Evolutionary conservation across 2,113 vertebrate genomes (phyloP).

Genomic region (Petrocephalus zakoni): DNA sequence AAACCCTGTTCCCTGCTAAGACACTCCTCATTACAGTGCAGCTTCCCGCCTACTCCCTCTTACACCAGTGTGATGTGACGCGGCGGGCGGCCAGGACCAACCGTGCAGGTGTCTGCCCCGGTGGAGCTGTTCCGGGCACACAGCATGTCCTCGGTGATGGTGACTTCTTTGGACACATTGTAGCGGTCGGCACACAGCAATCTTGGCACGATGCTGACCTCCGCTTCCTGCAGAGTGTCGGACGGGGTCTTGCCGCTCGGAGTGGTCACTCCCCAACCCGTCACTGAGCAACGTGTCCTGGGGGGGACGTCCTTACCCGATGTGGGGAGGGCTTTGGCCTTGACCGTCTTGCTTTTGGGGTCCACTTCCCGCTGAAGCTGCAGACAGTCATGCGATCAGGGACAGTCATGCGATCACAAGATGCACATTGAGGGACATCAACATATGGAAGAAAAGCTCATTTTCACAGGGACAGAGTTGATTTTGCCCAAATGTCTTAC

Average conservation of each 20-base stretch:
- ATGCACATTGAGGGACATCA: neutral
- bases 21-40: neutral
- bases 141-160: slow-evolving; percentile 39
- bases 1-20: neutral
- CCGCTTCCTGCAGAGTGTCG: slow-evolving; percentile 31
- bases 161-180: neutral
- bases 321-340: slow-evolving; percentile 22
- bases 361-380: slow-evolving; percentile 33
- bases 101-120: slow-evolving; percentile 34
- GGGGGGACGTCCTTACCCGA: slow-evolving; percentile 8
- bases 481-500: neutral
- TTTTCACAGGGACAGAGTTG: neutral
- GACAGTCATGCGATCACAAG: neutral
- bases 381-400: neutral
- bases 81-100: neutral
- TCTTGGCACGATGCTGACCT: slow-evolving; percentile 32
- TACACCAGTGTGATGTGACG: neutral
- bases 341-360: slow-evolving; percentile 19
- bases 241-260: accelerated
- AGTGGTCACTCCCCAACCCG: slow-evolving; percentile 31
- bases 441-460: neutral
- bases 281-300: slow-evolving; percentile 35
- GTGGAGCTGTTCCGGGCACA: slow-evolving; percentile 33
- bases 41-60: neutral
- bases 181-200: slow-evolving; percentile 29